Base-by-base conservation (phyloP, 2,797 vertebrate species). In the Dipus sagitta region DNA sequence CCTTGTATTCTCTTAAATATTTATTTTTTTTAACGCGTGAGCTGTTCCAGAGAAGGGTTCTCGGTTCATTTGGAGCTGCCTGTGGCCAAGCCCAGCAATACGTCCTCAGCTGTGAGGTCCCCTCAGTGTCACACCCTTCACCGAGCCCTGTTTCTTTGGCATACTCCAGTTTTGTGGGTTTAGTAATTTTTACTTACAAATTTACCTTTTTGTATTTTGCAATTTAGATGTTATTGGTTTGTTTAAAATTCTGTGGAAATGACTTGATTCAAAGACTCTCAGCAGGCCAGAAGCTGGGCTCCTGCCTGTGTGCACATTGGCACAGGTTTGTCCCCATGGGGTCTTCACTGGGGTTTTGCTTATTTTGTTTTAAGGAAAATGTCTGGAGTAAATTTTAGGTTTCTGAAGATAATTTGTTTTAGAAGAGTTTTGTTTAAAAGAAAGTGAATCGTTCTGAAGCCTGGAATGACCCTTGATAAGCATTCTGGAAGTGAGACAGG, bases 1-100 rank as follows among this genome's bases (percentile, higher is more conserved):
- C 98, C 98, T 98, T 98, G 97, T 98, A 96, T 98, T 98, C 96
- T 99, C 98, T 98, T 97, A 95, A 89, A 94, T 99, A 98, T 99
- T 98, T 98, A 99, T 99, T 98, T 94, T 94, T 95, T 94, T 96
- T 42, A 93, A 76, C 0, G 15, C 81, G 76, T 95, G 97, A 96
- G 95, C 95, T 96, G 96, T 97, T 92, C 92, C 93, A 96, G 96
- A 97, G 95, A 97, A 96, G 91, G 96, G 96, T 97, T 98, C 98
- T 97, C 94, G 98, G 84, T 96, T 97, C 98, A 98, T 98, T 98
- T 97, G 98, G 96, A 95, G 96, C 98, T 97, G 96, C 97, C 91
- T 96, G 96, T 97, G 96, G 97, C 95, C 81, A 77, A 97, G 96
- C 95, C 97, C 97, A 97, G 98, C 98, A 98, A 98, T 98, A 98